Percentiles rank a stretch among this genome's conserved stretches.
These are phyloP conservation scores for Condylura cristata DNA, from an alignment of 2,113 vertebrate genomes.

Conservation along the genomic window DNA sequence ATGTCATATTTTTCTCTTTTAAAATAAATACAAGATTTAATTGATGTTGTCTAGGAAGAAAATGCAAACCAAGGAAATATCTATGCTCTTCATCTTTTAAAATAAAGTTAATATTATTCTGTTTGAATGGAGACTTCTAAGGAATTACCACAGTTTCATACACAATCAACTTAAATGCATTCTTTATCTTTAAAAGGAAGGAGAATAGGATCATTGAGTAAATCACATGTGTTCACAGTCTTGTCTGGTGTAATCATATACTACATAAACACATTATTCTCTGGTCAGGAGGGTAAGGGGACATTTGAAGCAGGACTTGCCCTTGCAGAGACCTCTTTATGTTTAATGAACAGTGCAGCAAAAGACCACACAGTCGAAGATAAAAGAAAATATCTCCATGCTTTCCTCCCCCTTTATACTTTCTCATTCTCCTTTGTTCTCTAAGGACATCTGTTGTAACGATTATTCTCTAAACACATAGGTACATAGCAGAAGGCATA, in stretches of 20 bases:
- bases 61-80: constrained; percentile 46
- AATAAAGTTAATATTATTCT: constrained; percentile 70
- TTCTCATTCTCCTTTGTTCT: constrained; percentile 63
- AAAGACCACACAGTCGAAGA: constrained; percentile 75
- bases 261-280: constrained; percentile 77
- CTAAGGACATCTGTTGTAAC: constrained; percentile 62
- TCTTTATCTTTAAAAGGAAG: constrained; percentile 89
- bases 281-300: constrained; percentile 62
- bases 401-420: constrained; percentile 40
- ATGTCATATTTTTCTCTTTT: constrained; percentile 43
- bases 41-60: constrained; percentile 53
- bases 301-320: constrained; percentile 69
- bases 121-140: constrained; percentile 75
- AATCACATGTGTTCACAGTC: constrained; percentile 78
- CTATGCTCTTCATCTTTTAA: constrained; percentile 65
- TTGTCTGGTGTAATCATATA: constrained; percentile 77
- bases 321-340: constrained; percentile 69
- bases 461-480: constrained; percentile 63
- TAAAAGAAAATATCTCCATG: constrained; percentile 60
- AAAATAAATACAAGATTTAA: constrained; percentile 69
- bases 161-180: constrained; percentile 78
- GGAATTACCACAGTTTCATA: constrained; percentile 75
- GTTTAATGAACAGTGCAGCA: constrained; percentile 66
- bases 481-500: constrained; percentile 61
- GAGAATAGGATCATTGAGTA: constrained; percentile 79